These are phyloP conservation scores for Ceuthmochares aereus DNA, from an alignment of 2,113 vertebrate genomes.

Conservation along the genomic window DNA sequence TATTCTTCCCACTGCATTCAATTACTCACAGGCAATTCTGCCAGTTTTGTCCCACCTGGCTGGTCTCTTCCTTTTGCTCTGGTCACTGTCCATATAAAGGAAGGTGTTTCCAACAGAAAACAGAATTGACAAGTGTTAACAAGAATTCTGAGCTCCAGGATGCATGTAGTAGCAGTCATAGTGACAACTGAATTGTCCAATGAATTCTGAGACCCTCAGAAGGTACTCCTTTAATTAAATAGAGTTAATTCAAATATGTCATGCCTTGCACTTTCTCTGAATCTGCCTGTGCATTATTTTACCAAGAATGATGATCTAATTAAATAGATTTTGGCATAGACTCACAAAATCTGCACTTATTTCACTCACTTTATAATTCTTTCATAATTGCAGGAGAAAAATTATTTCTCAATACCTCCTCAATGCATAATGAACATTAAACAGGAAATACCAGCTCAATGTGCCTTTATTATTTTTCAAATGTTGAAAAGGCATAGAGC, in stretches of 20 bases:
- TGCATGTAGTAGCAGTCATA: not conserved
- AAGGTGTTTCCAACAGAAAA: not conserved
- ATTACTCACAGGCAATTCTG: not conserved
- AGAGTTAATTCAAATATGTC: conserved; percentile 67
- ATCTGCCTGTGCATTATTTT: conserved; percentile 62
- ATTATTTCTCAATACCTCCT: conserved; percentile 48
- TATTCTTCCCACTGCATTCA: not conserved
- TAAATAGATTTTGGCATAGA: conserved; percentile 71
- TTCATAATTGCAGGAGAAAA: conserved; percentile 48
- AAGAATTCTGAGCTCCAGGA: conserved; percentile 25
- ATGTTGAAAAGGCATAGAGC: conserved; percentile 37
- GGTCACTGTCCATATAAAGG: not conserved
- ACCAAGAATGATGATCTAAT: conserved; percentile 71
- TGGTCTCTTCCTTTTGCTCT: not conserved
- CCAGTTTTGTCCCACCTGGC: not conserved
- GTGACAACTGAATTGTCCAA: conserved; percentile 23
- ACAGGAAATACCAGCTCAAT: conserved; percentile 50
- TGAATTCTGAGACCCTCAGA: conserved; percentile 53
- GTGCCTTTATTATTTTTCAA: conserved; percentile 23
- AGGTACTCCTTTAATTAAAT: conserved; percentile 65
- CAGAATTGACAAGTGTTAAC: not conserved
- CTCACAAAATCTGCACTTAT: conserved; percentile 37
- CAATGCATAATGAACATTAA: conserved; percentile 34
- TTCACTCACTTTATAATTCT: conserved; percentile 55
- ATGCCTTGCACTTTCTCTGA: conserved; percentile 54